Evolutionary conservation across 2,888 invertebrate genomes (phyloP).

Genomic region (Laothoe populi): DNA sequence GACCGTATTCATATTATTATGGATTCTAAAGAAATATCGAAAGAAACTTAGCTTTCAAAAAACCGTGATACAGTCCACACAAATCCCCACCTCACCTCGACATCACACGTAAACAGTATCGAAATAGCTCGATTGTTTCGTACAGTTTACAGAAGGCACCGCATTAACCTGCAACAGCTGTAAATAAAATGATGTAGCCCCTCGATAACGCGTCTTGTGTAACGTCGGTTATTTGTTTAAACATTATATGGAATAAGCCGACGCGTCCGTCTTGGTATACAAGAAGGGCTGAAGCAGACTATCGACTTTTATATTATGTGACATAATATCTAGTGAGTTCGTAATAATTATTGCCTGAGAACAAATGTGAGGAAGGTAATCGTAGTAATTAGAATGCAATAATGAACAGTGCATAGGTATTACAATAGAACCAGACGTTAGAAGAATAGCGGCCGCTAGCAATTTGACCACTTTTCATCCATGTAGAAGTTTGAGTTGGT

Average conservation of each 20-base stretch:
- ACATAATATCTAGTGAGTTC: background rate
- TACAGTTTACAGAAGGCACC: constrained; percentile 65
- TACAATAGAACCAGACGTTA: too few species aligned
- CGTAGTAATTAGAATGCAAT: too few species aligned
- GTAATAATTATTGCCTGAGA: background rate
- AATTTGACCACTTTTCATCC: too few species aligned
- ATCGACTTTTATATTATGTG: constrained; percentile 27
- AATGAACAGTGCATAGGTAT: too few species aligned
- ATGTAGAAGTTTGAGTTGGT: too few species aligned
- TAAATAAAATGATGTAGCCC: constrained; percentile 82
- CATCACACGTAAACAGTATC: constrained; percentile 59
- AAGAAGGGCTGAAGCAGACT: constrained; percentile 21
- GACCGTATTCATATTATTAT: too few species aligned
- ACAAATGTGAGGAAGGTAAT: background rate
- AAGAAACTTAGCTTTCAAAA: background rate
- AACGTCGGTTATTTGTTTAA: constrained; percentile 79
- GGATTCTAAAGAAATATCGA: too few species aligned
- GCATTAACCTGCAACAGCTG: constrained; percentile 74
- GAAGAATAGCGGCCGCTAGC: too few species aligned
- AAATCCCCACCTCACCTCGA: constrained; percentile 29
- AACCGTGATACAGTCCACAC: constrained; percentile 10
- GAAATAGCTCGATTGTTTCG: constrained; percentile 75
- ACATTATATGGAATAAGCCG: constrained; percentile 56
- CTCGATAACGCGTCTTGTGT: constrained; percentile 69
- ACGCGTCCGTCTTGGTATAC: constrained; percentile 73